Conservation (phyloP, 2,888 invertebrate species). For the Apamea crenata region DNA sequence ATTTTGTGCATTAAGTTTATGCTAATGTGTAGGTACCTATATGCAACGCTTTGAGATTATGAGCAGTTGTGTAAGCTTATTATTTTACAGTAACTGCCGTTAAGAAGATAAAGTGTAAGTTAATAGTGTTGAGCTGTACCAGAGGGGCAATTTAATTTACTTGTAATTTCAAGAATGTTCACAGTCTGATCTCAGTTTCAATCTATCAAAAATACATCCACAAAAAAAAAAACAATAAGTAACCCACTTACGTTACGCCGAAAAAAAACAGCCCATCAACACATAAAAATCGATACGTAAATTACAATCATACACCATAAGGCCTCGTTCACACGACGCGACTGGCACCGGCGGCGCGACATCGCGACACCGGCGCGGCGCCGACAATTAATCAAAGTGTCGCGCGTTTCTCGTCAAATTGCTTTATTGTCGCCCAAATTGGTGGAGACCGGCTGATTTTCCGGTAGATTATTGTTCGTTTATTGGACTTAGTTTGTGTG, state of each 20-base stretch:
- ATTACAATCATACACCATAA: constrained; percentile 70
- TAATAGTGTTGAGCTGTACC: no score
- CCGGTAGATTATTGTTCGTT: constrained; percentile 69
- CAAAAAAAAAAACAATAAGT: constrained; percentile 8
- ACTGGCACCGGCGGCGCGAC: constrained; percentile 74
- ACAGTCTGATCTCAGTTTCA: no score
- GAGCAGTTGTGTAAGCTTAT: no score
- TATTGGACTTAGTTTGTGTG: constrained; percentile 60
- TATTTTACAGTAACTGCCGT: not conserved
- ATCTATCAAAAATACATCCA: no score
- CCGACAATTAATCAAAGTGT: constrained; percentile 78
- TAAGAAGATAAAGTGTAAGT: not conserved
- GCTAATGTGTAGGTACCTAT: not conserved
- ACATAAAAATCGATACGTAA: constrained; percentile 54
- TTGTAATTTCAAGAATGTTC: no score
- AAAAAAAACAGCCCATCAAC: constrained; percentile 42
- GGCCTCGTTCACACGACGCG: constrained; percentile 75
- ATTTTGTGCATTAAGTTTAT: not conserved
- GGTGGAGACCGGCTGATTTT: constrained; percentile 74
- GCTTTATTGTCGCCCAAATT: constrained; percentile 74
- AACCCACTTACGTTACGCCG: not conserved
- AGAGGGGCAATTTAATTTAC: no score
- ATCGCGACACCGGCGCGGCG: constrained; percentile 74
- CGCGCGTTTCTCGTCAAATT: constrained; percentile 71
- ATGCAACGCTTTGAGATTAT: not conserved